Conservation (phyloP, 2,113 vertebrate genomes). For the Gambusia affinis region DNA sequence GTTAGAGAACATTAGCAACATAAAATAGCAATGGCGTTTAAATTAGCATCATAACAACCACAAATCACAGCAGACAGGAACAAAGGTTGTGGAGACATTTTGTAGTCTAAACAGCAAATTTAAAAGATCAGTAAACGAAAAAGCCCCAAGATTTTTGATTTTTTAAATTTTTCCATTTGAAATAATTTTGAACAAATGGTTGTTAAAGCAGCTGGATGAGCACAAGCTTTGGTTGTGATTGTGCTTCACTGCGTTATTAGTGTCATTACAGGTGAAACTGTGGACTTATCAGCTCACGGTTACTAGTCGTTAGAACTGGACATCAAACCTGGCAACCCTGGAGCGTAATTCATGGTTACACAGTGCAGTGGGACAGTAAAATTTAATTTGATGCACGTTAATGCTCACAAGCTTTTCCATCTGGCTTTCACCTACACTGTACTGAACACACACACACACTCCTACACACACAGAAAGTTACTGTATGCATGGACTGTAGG, state of each 20-base stretch:
- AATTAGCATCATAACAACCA: no score
- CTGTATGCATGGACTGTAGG: slow-evolving; percentile 21
- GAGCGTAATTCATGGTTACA: slow-evolving; percentile 5
- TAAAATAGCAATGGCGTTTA: no score
- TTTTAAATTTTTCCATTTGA: no score
- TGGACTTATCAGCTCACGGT: no score
- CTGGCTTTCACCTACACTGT: not conserved
- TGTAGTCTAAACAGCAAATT: no score
- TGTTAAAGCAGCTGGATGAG: not conserved
- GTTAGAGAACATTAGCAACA: no score
- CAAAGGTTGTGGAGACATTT: no score
- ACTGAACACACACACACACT: not conserved
- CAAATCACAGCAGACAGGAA: no score
- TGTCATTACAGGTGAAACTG: not conserved
- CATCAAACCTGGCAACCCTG: slow-evolving; percentile 1
- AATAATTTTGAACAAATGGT: not conserved
- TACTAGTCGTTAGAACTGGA: not conserved
- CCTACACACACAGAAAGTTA: not conserved
- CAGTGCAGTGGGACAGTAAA: slow-evolving; percentile 15
- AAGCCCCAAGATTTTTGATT: no score
- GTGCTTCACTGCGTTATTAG: not conserved
- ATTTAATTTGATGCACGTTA: slow-evolving; percentile 47
- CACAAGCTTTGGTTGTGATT: not conserved
- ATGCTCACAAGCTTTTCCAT: not conserved
- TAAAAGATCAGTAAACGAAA: no score